Evolutionary conservation across 2,797 vertebrate species (phyloP).

Genomic region (Hypotaenidia philippensis): DNA sequence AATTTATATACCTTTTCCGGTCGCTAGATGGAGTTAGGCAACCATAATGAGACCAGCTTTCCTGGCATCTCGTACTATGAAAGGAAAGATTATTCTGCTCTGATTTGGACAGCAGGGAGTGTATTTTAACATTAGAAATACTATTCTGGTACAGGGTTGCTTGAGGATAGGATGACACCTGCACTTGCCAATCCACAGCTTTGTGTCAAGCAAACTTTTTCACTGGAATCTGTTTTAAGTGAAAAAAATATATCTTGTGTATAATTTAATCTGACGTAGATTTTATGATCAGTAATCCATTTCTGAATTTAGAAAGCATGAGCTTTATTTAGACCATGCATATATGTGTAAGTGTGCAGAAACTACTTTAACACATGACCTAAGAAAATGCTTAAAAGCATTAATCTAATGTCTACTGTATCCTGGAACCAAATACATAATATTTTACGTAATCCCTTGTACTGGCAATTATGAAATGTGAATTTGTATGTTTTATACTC

Average conservation of each 20-base stretch:
- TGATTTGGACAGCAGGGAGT: background rate
- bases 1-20: background rate
- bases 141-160: conserved; percentile 11
- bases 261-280: background rate
- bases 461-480: background rate
- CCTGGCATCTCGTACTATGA: background rate
- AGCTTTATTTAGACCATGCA: background rate
- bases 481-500: background rate
- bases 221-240: background rate
- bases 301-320: background rate
- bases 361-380: background rate
- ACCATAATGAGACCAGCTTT: background rate
- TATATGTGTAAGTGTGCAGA: background rate
- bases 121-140: conserved; percentile 35
- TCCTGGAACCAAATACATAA: background rate
- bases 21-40: conserved; percentile 69
- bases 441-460: background rate
- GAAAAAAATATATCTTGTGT: background rate
- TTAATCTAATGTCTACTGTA: background rate
- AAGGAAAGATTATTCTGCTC: background rate
- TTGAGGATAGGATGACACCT: conserved; percentile 3
- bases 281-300: background rate
- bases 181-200: background rate
- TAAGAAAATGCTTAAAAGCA: background rate
- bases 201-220: background rate